Evolutionary conservation across 2,797 vertebrate genomes (phyloP).

Genomic region (Gymnopithys bicolor): DNA sequence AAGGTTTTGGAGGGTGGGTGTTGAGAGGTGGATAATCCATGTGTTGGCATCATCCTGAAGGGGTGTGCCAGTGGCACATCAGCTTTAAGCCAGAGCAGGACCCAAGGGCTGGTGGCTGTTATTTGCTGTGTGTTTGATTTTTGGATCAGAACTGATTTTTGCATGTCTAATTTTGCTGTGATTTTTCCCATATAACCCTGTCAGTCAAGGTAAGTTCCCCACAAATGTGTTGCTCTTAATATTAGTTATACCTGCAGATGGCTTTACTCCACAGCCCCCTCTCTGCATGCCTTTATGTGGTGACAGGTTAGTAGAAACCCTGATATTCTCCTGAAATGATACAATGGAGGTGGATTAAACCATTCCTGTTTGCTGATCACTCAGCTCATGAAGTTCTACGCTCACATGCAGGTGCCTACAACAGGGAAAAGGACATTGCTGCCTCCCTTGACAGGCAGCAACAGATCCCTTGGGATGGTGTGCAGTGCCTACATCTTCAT

Average conservation of each 20-base stretch:
- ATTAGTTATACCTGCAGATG: not conserved
- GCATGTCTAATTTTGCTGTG: not conserved
- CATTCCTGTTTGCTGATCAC: not conserved
- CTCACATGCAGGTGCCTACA: fast-evolving
- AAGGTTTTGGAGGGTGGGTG: not conserved
- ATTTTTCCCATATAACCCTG: not conserved
- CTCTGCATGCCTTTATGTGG: not conserved
- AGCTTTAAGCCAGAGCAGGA: not conserved
- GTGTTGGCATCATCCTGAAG: not conserved
- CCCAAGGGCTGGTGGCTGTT: not conserved
- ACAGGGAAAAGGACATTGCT: not conserved
- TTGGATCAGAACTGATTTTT: not conserved
- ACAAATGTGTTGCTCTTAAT: not conserved
- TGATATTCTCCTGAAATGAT: not conserved
- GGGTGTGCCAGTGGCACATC: not conserved
- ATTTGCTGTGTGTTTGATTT: not conserved
- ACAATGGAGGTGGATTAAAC: not conserved
- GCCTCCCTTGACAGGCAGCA: not conserved
- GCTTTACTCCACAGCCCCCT: not conserved
- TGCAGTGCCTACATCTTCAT: not conserved
- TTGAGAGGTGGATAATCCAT: not conserved
- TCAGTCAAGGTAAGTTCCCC: not conserved
- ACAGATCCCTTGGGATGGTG: not conserved
- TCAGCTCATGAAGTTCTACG: not conserved
- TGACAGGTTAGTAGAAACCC: not conserved